A percentile compares a stretch with the other conserved stretches of the same genome.
These are phyloP conservation scores for Pinna nobilis DNA, from an alignment of 1,140 invertebrate species.

Conservation along the genomic window DNA sequence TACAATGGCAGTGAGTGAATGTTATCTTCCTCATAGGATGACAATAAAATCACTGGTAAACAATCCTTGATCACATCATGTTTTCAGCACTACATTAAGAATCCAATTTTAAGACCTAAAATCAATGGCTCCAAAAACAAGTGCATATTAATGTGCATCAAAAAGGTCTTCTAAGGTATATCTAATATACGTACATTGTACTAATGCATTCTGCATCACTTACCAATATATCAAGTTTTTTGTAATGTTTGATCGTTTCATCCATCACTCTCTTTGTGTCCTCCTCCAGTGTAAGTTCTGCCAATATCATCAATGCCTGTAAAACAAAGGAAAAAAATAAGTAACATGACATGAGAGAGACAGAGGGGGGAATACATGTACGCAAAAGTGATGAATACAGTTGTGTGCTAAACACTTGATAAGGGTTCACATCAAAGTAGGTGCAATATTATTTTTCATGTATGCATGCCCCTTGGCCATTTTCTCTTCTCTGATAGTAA, in stretches of 20 bases:
- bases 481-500: too few relatives aligned
- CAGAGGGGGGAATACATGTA: neutral
- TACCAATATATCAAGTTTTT: conserved; percentile 68
- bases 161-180: neutral
- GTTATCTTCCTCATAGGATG: too few relatives aligned
- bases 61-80: too few relatives aligned
- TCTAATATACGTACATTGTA: neutral
- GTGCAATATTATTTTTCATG: too few relatives aligned
- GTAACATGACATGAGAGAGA: neutral
- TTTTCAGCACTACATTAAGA: too few relatives aligned
- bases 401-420: neutral
- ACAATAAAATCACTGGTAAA: neutral
- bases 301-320: conserved; percentile 70
- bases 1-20: too few relatives aligned
- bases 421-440: neutral
- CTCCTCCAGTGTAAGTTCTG: conserved; percentile 85
- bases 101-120: too few relatives aligned
- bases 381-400: neutral
- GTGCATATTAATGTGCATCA: neutral
- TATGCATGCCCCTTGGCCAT: too few relatives aligned
- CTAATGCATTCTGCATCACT: neutral
- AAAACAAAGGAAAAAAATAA: neutral
- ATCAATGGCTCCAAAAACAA: too few relatives aligned
- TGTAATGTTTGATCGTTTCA: conserved; percentile 61
- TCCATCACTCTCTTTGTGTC: conserved; percentile 83